Base-by-base conservation (phyloP, 2,113 vertebrate species). In the Balaeniceps rex region DNA sequence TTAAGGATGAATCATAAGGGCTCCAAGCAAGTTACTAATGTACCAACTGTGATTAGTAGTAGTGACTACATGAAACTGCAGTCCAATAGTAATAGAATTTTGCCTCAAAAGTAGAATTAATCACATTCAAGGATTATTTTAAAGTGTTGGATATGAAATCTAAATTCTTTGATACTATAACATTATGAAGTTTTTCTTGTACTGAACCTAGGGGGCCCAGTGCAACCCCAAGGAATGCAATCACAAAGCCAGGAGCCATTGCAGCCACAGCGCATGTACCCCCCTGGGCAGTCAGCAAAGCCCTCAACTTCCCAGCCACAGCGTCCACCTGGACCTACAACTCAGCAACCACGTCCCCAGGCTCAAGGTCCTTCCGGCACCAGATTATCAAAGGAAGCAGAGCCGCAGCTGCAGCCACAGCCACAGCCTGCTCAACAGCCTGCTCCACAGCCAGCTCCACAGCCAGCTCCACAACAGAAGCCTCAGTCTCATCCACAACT, bases 401-500 rank as follows among this genome's bases (percentile, higher is more conserved):
- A 99, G 93, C 97, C 99, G 36, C 99, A 98, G 93, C 98, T 98
- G 10, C 98, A 98, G 51, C 95, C 97, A 16, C 98, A 97, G 68
- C 70, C 81, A 24, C 98, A 97, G 77, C 98, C 97, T 34, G 98
- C 98, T 36, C 94, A 97, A 28, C 98, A 97, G 77, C 98, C 92
- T 0, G 82, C 87, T 31, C 82, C 84, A 7, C 90, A 89, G 88
- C 90, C 94, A 0, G 82, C 76, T 60, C 88, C 95, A 11, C 95
- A 96, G 87, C 94, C 96, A 15, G 98, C 98, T 40, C 94, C 98
- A 10, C 98, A 98, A 46, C 98, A 98, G 97, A 98, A 98, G 97
- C 97, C 98, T 72, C 99, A 99, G 97, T 98, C 99, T 95, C 99
- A 99, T 91, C 99, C 99, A 74, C 99, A 99, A 87, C 98, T 99